A percentile compares a stretch with the other conserved stretches of the same genome.
Evolutionary conservation across 2,888 invertebrate species (phyloP).

Genomic region (Zygogramma bicolorata): DNA sequence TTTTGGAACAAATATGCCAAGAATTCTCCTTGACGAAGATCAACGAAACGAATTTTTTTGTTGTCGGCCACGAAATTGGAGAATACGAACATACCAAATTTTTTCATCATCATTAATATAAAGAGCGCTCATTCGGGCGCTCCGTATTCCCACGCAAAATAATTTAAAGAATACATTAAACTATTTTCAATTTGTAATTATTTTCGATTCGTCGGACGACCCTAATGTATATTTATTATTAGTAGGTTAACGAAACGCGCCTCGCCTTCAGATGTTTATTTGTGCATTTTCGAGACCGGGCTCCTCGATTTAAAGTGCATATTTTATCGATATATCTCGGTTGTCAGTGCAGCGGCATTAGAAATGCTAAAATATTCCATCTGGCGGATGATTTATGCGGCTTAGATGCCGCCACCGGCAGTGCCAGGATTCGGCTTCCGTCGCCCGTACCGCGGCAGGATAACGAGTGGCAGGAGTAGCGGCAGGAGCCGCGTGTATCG

Average conservation of each 20-base stretch:
- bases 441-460: constrained; percentile 27
- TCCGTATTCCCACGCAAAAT: constrained; percentile 49
- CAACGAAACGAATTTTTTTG: neutral
- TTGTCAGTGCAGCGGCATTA: constrained; percentile 66
- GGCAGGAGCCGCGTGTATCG: constrained; percentile 31
- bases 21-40: neutral
- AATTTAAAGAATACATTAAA: constrained; percentile 54
- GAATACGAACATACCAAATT: neutral
- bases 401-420: constrained; percentile 47
- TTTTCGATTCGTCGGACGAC: constrained; percentile 38
- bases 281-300: constrained; percentile 55
- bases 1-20: neutral
- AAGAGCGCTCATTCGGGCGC: constrained; percentile 31
- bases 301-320: constrained; percentile 63
- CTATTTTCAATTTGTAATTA: constrained; percentile 57
- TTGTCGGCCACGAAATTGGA: neutral
- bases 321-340: constrained; percentile 67
- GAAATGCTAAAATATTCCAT: constrained; percentile 68
- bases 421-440: constrained; percentile 46
- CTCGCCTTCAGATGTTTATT: constrained; percentile 56
- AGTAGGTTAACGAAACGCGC: constrained; percentile 44
- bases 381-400: constrained; percentile 66
- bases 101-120: constrained; percentile 35
- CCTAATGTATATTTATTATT: constrained; percentile 45
- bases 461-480: constrained; percentile 33